Evolutionary conservation across 1,140 invertebrate species (phyloP).

Genomic region (Drosophila parvula): DNA sequence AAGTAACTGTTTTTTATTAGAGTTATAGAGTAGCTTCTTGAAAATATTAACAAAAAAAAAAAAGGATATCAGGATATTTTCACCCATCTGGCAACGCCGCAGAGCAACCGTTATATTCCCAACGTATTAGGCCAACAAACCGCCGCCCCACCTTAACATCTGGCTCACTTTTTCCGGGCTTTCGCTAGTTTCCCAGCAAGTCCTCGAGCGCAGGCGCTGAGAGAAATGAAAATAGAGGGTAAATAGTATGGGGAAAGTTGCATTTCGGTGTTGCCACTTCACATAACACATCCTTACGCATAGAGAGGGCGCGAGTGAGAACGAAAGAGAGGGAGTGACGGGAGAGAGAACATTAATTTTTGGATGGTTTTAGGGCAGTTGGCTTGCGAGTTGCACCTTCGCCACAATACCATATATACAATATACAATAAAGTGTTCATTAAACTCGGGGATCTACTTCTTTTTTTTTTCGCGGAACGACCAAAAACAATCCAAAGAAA

Average conservation of each 20-base stretch:
- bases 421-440: conserved; percentile 78
- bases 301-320: conserved; percentile 9
- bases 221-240: conserved; percentile 39
- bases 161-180: conserved; percentile 38
- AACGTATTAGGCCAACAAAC: background rate
- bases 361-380: conserved; percentile 68
- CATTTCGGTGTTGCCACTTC: conserved; percentile 50
- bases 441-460: conserved; percentile 68
- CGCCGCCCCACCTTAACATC: conserved; percentile 6
- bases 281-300: conserved; percentile 26
- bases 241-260: conserved; percentile 41
- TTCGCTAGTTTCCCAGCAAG: conserved; percentile 30
- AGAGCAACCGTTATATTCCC: conserved; percentile 3
- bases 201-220: conserved; percentile 19
- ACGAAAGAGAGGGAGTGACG: conserved; percentile 17
- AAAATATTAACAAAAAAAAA: background rate
- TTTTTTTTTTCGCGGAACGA: conserved; percentile 33
- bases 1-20: too few relatives aligned
- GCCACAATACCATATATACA: conserved; percentile 23
- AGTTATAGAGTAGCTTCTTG: background rate
- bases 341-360: conserved; percentile 56
- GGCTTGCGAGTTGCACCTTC: conserved; percentile 43
- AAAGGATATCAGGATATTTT: background rate
- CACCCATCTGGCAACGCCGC: conserved; percentile 21
- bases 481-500: conserved; percentile 16